phyloP scores from a whole-genome alignment of 2,888 invertebrate genomes.

The Caenorhabditis sinica region DNA sequence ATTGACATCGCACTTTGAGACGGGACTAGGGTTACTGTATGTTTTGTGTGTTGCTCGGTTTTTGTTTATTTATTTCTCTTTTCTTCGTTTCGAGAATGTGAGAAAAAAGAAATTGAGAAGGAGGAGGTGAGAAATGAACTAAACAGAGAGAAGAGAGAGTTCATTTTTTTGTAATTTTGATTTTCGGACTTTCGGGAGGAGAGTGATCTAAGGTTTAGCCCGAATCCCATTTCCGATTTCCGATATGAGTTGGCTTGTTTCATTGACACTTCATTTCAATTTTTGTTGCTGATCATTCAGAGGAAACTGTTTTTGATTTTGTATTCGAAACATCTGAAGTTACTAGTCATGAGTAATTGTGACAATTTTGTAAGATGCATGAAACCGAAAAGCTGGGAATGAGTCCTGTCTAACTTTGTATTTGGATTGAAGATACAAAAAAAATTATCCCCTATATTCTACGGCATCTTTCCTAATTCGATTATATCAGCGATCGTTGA shows the following conservation, averaged over 20 bases:
- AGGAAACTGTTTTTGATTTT: background rate
- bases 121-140: background rate
- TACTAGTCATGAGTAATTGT: no score
- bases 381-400: no score
- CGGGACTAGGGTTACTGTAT: constrained; percentile 31
- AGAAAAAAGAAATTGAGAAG: background rate
- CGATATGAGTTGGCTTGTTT: background rate
- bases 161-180: constrained; percentile 34
- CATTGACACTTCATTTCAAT: background rate
- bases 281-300: background rate
- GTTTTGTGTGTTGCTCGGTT: constrained; percentile 52
- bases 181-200: constrained; percentile 17
- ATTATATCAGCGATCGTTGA: no score
- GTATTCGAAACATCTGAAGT: no score
- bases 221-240: background rate
- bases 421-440: no score
- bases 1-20: constrained; percentile 34
- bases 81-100: background rate
- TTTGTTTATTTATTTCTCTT: constrained; percentile 49
- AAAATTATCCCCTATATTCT: no score
- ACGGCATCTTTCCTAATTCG: no score
- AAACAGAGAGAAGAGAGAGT: no score
- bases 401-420: no score
- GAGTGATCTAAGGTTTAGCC: constrained; percentile 14
- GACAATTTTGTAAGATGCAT: no score